A percentile compares a stretch with the other conserved stretches of the same genome.
phyloP scores from a whole-genome alignment of 2,113 vertebrate species.

The Ochotona princeps region DNA sequence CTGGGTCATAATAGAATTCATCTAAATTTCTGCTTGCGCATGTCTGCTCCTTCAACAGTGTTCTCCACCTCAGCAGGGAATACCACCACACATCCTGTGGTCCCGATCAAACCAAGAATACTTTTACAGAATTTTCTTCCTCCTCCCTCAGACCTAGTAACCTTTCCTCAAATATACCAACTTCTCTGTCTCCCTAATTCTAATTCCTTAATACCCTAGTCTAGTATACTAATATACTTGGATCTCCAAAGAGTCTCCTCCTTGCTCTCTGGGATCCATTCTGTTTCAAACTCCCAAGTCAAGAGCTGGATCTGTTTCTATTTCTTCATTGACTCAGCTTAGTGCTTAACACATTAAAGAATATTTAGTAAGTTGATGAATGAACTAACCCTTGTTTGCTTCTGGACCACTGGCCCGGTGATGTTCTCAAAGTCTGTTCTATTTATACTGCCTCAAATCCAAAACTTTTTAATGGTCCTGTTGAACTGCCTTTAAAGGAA shows the following conservation, averaged over 20 bases:
- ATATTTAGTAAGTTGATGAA: neutral
- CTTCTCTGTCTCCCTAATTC: neutral
- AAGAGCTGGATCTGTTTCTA: neutral
- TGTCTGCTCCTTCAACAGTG: neutral
- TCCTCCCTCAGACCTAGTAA: neutral
- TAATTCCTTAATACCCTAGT: neutral
- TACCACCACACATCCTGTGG: neutral
- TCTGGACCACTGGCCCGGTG: neutral
- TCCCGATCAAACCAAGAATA: neutral
- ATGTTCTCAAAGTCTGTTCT: neutral
- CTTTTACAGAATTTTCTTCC: neutral
- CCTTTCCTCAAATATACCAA: neutral
- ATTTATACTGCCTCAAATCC: neutral
- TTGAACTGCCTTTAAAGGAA: neutral
- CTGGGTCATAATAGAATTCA: neutral
- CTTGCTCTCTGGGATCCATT: neutral
- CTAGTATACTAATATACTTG: neutral
- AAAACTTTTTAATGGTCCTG: neutral
- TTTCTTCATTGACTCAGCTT: neutral
- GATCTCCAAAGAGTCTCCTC: neutral
- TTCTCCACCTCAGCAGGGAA: neutral
- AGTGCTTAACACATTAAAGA: neutral
- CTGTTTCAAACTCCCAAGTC: neutral
- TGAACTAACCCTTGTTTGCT: neutral
- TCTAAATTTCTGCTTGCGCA: conserved; percentile 7